These are phyloP conservation scores for Idaea biselata DNA, from an alignment of 2,888 invertebrate genomes.

Conservation along the genomic window DNA sequence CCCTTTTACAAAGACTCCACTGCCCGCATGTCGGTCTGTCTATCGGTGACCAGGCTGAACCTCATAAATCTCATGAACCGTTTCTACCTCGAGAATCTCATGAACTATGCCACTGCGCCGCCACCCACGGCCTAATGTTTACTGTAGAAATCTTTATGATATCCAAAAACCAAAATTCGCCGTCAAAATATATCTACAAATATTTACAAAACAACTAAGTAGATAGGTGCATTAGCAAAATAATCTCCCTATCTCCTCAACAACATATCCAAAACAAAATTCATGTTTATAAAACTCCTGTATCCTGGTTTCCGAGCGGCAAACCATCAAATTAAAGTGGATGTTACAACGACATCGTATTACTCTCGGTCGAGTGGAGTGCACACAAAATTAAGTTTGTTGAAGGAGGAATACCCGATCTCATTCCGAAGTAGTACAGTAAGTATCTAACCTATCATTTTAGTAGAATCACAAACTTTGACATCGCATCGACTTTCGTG, in stretches of 20 bases:
- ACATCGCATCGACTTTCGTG: not conserved
- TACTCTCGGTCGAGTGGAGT: conserved; percentile 1
- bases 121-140: too few relatives aligned
- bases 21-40: too few relatives aligned
- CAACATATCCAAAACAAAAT: not conserved
- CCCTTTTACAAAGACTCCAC: too few relatives aligned
- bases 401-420: not conserved
- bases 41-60: too few relatives aligned
- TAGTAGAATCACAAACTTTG: not conserved
- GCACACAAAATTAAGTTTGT: not conserved
- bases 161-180: too few relatives aligned
- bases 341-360: not conserved
- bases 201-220: too few relatives aligned
- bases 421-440: not conserved
- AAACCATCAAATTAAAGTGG: conserved; percentile 1
- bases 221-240: not conserved
- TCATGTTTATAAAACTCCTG: not conserved
- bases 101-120: too few relatives aligned
- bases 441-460: conserved; percentile 1
- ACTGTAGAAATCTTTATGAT: too few relatives aligned
- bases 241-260: not conserved
- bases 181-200: too few relatives aligned
- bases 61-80: too few relatives aligned
- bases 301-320: not conserved
- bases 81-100: too few relatives aligned